Base-by-base conservation (phyloP, 2,113 vertebrate genomes). In the Lamprologus lemairii region DNA sequence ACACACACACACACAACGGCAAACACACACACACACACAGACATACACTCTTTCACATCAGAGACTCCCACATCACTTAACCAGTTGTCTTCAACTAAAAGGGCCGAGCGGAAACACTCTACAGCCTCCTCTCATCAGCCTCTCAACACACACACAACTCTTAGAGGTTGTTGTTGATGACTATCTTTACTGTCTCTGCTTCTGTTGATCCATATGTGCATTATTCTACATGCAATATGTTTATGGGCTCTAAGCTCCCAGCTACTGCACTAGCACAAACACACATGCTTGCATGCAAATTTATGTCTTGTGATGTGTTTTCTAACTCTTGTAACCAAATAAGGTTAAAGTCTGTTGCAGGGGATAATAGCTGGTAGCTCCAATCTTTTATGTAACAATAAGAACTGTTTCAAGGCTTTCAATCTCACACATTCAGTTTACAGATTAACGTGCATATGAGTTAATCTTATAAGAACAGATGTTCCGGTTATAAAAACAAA, bases 1-100 rank as follows among this genome's bases (percentile, higher is more conserved):
- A 68, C 81, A 83, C 65, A 84, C 79, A 78, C 71, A 68, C 84
- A 71, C 47, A 16, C 81, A 28, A 28, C 0, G 4, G 21, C 57
- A 83, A 57, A 78, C 57, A 80, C 80, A 80, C 71, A 73, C 84
- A 71, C 54, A 54, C 79, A 31, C 63, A 45, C 68, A 68, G 33
- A 60, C 83, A 80, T 47, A 83, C 28, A 80, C 16, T 6, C 82
- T 13, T 63, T 81, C 87, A 89, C 91, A 90, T 89, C 88, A 84
- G 92, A 94, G 92, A 92, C 91, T 94, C 91, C 92, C 91, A 90
- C 89, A 94, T 93, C 93, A 94, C 94, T 95, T 94, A 94, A 94
- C 92, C 93, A 93, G 93, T 94, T 91, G 93, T 94, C 87, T 90
- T 91, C 92, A 73, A 80, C 90, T 87, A 81, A 93, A 92, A 91